Base-by-base conservation (phyloP, 1,140 invertebrate species). In the Diachasmimorpha longicaudata region DNA sequence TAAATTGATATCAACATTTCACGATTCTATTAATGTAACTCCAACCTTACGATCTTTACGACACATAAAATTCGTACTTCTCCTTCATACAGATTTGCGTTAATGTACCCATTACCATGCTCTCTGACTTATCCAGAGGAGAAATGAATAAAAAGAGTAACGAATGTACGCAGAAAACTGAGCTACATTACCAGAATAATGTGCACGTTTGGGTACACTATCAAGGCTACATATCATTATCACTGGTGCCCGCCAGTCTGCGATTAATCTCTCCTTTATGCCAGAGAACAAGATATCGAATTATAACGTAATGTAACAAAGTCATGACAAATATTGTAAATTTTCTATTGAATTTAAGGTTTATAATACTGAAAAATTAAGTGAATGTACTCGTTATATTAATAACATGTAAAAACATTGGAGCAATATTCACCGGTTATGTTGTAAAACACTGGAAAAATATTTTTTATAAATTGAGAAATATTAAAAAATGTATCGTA, bases 21-120 rank as follows among this genome's bases (percentile, higher is more conserved):
- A 37, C 25, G 36, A 68, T 68, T 37, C 36, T 19, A 31, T 36
- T 16, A 37, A 68, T 36, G 14, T 25, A 63, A 63, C 19, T 63
- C 23, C 58, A 25, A 63, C 23, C 58, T 25, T 63, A 63, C 23
- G 23, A 63, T 63, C 58, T 63, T 63, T 63, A 25, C 58, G 58
- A 63, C 23, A 25, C 58, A 63, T 63, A 63, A 63, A 63, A 63
- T 63, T 63, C 66, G 25, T n/a, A 68, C 25, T 39, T 68, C 36
- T 39, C 66, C 66, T 23, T 72, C 44, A 48, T 52, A 72, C 46
- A 72, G 48, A 72, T 72, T 72, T 37, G 48, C 46, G 48, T 48
- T 52, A 55, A 72, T 37, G 46, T 55, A 55, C 48, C 46, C 70
- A 72, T 72, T 72, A 72, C 25, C 48, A 31, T 44, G 23, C 31